phyloP scores from a whole-genome alignment of 1,140 invertebrate species.

The Aleiodes sp. region DNA sequence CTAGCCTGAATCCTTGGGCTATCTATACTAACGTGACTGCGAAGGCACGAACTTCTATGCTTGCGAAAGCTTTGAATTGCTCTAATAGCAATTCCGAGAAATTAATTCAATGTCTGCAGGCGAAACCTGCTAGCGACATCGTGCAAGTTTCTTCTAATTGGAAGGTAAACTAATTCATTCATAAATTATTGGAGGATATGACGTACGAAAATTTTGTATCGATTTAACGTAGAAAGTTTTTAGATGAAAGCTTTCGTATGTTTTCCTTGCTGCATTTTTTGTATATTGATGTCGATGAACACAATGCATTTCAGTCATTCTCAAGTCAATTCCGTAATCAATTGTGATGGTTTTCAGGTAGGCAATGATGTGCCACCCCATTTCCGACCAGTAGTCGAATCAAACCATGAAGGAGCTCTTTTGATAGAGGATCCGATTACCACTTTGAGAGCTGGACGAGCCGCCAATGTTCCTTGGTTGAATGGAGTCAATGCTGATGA shows the following conservation, averaged over 20 bases:
- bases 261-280: too few species aligned
- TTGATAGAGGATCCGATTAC: conserved; percentile 69
- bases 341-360: too few species aligned
- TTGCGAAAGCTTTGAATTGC: conserved; percentile 73
- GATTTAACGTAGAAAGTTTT: too few species aligned
- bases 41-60: conserved; percentile 68
- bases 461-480: conserved; percentile 72
- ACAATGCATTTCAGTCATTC: too few species aligned
- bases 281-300: too few species aligned
- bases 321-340: too few species aligned
- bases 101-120: conserved; percentile 71
- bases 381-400: conserved; percentile 77
- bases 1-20: conserved; percentile 80
- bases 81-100: conserved; percentile 61
- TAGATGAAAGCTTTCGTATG: too few species aligned
- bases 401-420: conserved; percentile 73
- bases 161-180: not conserved
- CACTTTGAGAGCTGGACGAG: conserved; percentile 60
- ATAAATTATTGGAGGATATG: too few species aligned
- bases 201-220: too few species aligned
- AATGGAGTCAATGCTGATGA: conserved; percentile 75
- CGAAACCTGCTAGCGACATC: conserved; percentile 69
- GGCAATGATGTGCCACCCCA: conserved; percentile 67
- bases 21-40: conserved; percentile 72
- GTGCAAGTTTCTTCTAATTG: conserved; percentile 53